Base-by-base conservation (phyloP, 2,797 vertebrate genomes). In the Craterocephalus amniculus region DNA sequence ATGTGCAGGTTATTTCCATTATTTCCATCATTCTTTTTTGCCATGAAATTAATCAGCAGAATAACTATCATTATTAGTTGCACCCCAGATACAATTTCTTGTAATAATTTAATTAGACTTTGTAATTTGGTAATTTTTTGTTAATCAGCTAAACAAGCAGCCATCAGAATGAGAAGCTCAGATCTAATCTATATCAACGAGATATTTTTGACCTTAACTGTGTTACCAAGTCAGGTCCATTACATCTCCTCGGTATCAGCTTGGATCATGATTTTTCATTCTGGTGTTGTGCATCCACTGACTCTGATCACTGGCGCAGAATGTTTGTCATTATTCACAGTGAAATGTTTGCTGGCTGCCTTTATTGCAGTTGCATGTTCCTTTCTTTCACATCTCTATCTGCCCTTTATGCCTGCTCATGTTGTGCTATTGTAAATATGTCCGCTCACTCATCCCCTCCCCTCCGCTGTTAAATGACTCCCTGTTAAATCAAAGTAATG, bases 401-500 rank as follows among this genome's bases (percentile, higher is more conserved):
- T 48, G 29, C 31, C 55, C 56, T 49, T 72, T 45, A 57, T 58
- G 45, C 75, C 49, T 64, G 38, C 76, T 81, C 52, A 38, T 76
- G 67, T 63, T 72, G 26, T 29, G 48, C 57, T 67, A 31, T 58
- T 65, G 76, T 79, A 78, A 85, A 84, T 73, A 60, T 58, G 59
- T 86, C 63, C 13, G 51, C 58, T 73, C 58, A 45, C 54, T 63
- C 34, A 26, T 34, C 68, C 57, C 56, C 78, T 71, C 10, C 54
- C 29, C 45, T 48, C 31, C 10, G 55, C 69, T 61, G 60, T 29
- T 69, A 80, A 86, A 88, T 85, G 63, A 71, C 76, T 57, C 36
- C 52, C 76, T 57, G 64, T 67, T 63, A 16, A 81, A 86, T 85
- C 79, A 76, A 74, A 85, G 62, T 1, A 26, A 65, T 51, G 0